phyloP scores from a whole-genome alignment of 2,797 vertebrate species.

The Danio kyathit region DNA sequence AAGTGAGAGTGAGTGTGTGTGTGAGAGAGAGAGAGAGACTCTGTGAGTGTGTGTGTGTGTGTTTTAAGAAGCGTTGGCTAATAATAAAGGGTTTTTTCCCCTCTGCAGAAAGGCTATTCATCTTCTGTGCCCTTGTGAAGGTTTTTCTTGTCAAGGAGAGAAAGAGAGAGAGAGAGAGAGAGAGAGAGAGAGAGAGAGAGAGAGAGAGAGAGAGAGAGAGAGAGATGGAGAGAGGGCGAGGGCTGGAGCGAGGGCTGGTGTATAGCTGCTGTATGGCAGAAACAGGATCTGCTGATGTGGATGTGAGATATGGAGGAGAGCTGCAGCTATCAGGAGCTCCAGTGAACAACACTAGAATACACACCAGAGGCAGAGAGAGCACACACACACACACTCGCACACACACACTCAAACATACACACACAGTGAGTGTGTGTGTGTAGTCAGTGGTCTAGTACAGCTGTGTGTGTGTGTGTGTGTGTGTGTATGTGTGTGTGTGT shows the following conservation, averaged over 20 bases:
- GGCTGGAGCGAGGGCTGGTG: background rate
- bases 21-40: too few relatives aligned
- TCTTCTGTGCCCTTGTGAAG: conserved; percentile 47
- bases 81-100: conserved; percentile 35
- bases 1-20: too few relatives aligned
- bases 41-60: conserved; percentile 9
- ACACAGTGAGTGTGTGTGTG: too few relatives aligned
- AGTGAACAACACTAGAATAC: conserved; percentile 37
- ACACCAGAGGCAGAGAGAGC: too few relatives aligned
- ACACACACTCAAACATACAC: too few relatives aligned
- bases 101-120: conserved; percentile 36
- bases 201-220: too few relatives aligned
- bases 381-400: too few relatives aligned
- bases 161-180: background rate
- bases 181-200: background rate
- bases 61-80: conserved; percentile 1
- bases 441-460: too few relatives aligned
- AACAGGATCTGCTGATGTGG: conserved; percentile 40
- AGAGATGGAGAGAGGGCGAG: too few relatives aligned
- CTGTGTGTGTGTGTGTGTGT: too few relatives aligned
- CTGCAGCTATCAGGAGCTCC: conserved; percentile 33
- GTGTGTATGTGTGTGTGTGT: conserved; percentile 12
- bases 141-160: conserved; percentile 32
- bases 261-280: conserved; percentile 17
- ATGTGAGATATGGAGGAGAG: conserved; percentile 32